Evolutionary conservation across 2,797 vertebrate genomes (phyloP).

Genomic region (Enteromius treurensis): DNA sequence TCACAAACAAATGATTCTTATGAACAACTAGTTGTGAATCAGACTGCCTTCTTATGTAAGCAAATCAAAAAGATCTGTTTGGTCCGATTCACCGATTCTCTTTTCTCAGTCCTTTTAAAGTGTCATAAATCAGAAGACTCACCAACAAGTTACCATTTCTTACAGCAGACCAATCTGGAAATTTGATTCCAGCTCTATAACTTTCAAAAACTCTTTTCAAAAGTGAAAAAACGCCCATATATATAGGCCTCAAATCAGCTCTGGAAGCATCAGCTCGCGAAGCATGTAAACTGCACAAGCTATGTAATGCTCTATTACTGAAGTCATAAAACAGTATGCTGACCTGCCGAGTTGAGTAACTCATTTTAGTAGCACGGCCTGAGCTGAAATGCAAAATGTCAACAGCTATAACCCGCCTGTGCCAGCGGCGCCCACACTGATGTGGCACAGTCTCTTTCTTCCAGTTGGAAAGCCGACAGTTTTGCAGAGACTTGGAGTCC

Average conservation of each 20-base stretch:
- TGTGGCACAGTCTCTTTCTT: constrained; percentile 81
- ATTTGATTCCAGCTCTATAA: background rate
- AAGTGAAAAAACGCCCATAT: background rate
- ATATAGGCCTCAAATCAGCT: background rate
- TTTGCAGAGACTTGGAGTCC: constrained; percentile 80
- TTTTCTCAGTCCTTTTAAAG: background rate
- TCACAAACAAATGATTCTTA: background rate
- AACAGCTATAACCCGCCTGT: constrained; percentile 76
- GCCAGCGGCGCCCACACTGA: constrained; percentile 78
- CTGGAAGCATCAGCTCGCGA: background rate
- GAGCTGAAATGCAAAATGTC: constrained; percentile 76
- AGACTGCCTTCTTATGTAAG: background rate
- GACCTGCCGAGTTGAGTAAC: constrained; percentile 29
- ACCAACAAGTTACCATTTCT: background rate
- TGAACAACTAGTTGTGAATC: background rate
- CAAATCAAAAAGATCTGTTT: background rate
- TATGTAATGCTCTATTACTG: background rate
- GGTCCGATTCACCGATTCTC: background rate
- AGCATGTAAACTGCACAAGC: background rate
- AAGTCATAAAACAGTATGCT: constrained; percentile 21
- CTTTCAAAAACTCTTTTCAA: background rate
- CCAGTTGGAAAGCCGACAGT: constrained; percentile 80
- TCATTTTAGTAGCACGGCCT: constrained; percentile 65
- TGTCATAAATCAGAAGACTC: background rate
- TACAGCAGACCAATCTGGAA: background rate